A percentile compares a stretch with the other conserved stretches of the same genome.
phyloP scores from a whole-genome alignment of 2,113 vertebrate genomes.

The Maccullochella peelii region DNA sequence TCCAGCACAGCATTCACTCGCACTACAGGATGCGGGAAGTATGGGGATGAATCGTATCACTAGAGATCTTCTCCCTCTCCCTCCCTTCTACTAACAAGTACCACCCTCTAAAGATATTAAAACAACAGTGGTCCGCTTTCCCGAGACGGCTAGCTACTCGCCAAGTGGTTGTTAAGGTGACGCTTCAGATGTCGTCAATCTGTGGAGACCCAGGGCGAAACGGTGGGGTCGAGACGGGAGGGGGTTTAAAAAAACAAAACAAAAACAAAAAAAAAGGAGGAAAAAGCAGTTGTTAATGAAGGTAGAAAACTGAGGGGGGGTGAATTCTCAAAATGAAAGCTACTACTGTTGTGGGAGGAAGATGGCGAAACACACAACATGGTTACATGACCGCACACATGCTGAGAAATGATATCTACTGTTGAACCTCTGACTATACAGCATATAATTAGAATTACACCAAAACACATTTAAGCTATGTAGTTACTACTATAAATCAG shows the following conservation, averaged over 20 bases:
- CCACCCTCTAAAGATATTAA: slow-evolving; percentile 21
- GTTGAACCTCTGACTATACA: neutral
- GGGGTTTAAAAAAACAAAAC: slow-evolving; percentile 29
- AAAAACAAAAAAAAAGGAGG: slow-evolving; percentile 18
- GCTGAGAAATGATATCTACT: neutral
- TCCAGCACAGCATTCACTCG: slow-evolving; percentile 45
- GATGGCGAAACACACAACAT: slow-evolving; percentile 37
- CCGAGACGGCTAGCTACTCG: slow-evolving; percentile 79
- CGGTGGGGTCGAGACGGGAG: slow-evolving; percentile 31
- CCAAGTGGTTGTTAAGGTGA: slow-evolving; percentile 73
- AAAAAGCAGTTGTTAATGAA: slow-evolving; percentile 64
- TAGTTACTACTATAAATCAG: no score
- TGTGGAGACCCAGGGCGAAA: slow-evolving; percentile 65
- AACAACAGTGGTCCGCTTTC: slow-evolving; percentile 41
- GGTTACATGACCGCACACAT: slow-evolving; percentile 41
- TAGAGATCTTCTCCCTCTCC: slow-evolving; percentile 15
- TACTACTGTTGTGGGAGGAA: slow-evolving; percentile 20
- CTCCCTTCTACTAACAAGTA: neutral
- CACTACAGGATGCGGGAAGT: slow-evolving; percentile 31
- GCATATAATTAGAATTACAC: no score
- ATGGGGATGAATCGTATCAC: slow-evolving; percentile 8
- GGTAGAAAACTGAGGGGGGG: neutral
- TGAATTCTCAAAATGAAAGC: neutral
- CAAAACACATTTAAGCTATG: neutral
- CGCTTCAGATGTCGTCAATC: slow-evolving; percentile 78